These are phyloP conservation scores for Dryomyza anilis DNA, from an alignment of 2,888 invertebrate genomes.

Conservation along the genomic window DNA sequence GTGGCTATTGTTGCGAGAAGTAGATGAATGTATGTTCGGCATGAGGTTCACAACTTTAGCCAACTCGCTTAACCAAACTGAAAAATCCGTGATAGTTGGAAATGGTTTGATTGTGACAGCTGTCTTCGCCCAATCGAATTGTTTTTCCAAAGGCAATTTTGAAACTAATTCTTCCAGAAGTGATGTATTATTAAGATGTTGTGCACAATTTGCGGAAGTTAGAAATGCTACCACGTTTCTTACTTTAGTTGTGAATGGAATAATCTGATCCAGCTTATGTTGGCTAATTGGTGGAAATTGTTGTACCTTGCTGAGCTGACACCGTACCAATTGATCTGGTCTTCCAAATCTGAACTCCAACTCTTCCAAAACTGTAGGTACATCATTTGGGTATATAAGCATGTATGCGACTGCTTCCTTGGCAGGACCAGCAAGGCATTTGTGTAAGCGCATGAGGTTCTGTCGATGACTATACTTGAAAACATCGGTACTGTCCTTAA, in stretches of 20 bases:
- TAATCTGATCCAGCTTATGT: conserved; percentile 16
- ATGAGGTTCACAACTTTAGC: not conserved
- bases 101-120: not conserved
- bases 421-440: conserved; percentile 24
- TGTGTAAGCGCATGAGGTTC: conserved; percentile 24
- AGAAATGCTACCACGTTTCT: conserved; percentile 24
- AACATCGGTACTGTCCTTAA: too few relatives aligned
- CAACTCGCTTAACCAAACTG: too few relatives aligned
- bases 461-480: conserved; percentile 3
- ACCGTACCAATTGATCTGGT: conserved; percentile 26
- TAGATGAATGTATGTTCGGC: too few relatives aligned
- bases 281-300: not conserved
- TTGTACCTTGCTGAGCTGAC: not conserved
- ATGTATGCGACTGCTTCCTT: conserved; percentile 28
- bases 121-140: not conserved
- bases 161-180: conserved; percentile 22
- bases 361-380: conserved; percentile 23
- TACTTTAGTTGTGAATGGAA: conserved; percentile 28
- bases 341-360: conserved; percentile 29
- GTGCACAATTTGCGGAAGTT: too few relatives aligned
- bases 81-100: not conserved
- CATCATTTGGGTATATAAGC: conserved; percentile 24
- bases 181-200: too few relatives aligned
- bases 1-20: too few relatives aligned
- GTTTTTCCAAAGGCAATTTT: too few relatives aligned